These are phyloP conservation scores for Caenorhabditis sulstoni DNA, from an alignment of 2,888 invertebrate genomes.

Conservation along the genomic window DNA sequence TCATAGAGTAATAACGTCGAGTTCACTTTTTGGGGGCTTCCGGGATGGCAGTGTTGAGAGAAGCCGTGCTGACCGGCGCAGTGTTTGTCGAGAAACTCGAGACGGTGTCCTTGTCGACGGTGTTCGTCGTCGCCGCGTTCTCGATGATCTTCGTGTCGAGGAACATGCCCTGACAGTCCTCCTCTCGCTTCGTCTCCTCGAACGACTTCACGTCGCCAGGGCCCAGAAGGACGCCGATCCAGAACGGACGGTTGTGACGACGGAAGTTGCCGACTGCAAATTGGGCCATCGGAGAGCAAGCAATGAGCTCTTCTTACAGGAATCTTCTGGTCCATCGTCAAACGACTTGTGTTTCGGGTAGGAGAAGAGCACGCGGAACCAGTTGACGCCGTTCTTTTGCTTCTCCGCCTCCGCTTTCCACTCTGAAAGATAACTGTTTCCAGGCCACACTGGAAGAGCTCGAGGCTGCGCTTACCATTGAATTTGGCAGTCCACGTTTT, in stretches of 20 bases:
- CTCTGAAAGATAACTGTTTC: conserved; percentile 33
- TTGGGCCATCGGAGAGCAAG: no score
- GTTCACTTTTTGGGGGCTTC: no score
- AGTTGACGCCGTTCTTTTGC: conserved; percentile 65
- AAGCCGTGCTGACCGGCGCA: no score
- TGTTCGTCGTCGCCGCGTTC: conserved; percentile 27
- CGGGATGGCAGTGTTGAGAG: no score
- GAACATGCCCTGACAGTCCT: conserved; percentile 62
- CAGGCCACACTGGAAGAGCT: neutral
- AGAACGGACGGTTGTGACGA: conserved; percentile 39
- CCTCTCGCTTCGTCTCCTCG: conserved; percentile 64
- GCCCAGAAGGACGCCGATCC: conserved; percentile 56
- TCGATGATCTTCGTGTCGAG: conserved; percentile 62
- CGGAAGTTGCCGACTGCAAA: conserved; percentile 64
- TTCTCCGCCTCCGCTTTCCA: conserved; percentile 60
- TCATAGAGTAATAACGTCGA: no score
- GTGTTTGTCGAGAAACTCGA: no score
- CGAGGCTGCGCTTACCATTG: conserved; percentile 18
- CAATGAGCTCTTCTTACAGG: conserved; percentile 28
- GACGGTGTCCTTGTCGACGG: conserved; percentile 15
- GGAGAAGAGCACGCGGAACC: conserved; percentile 59
- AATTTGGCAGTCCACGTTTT: conserved; percentile 63
- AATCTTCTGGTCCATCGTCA: conserved; percentile 66
- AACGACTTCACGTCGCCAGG: conserved; percentile 64
- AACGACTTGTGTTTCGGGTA: conserved; percentile 66